Base-by-base conservation (phyloP, 1,140 invertebrate species). In the Anadara kagoshimensis region DNA sequence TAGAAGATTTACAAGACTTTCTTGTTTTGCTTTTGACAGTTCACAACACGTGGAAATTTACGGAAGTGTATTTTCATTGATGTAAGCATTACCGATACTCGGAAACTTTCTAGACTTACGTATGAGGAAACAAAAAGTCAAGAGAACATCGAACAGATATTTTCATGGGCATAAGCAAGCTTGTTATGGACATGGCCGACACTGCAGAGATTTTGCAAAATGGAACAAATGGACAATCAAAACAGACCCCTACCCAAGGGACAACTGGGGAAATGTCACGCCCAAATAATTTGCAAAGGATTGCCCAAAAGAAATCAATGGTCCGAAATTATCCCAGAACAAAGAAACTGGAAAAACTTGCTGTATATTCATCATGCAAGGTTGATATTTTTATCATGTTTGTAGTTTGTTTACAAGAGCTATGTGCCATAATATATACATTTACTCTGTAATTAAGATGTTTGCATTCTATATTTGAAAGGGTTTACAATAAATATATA, bases 291-390 rank as follows among this genome's bases (percentile, higher is more conserved):
- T 87, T 97, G 5, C 94, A 96, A 82, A 91, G 94, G 36, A 97
- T 97, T 78, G 94, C 95, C 77, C 94, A 95, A 77, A 91, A 95
- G 72, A 91, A 91, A 78, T 78, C 86, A 54, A 85, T 94, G 83
- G 93, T 95, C 16, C 93, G 93, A 80, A 93, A 92, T 81, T 95
- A 94, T 91, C 94, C 95, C 0, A 92, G 94, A 76, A 92, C 92
- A 66, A 95, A 95, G 81, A 97, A 97, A 84, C 87, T 97, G 12
- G 92, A 96, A 45, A 97, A 97, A 86, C 89, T 98, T 0, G 95
- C 95, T 5, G 94, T 96, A 73, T 97, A 97, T 87, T 97, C 95
- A 0, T 93, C 94, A 10, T 98, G 96, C 87, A 95, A 96, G 91
- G 92, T 93, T 75, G 36, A 26, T 56, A 24, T 51, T 18, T 51